Conservation (phyloP, 2,113 vertebrate genomes). For the Podarcis cretensis region DNA sequence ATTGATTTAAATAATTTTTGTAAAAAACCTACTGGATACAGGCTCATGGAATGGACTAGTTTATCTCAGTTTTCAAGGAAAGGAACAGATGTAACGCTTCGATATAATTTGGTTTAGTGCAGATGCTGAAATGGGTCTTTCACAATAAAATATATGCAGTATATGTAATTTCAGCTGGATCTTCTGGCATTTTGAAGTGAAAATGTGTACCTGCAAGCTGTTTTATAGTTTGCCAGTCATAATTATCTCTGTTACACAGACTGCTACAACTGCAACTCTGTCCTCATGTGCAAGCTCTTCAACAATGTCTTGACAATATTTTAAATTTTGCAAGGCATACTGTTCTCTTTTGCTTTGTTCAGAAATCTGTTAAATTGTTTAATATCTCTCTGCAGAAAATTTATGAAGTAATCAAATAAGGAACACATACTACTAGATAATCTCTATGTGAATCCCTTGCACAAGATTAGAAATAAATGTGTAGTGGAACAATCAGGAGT, state of each 20-base stretch:
- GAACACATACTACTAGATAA: constrained; percentile 48
- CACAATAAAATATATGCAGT: constrained; percentile 80
- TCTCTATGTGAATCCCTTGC: constrained; percentile 49
- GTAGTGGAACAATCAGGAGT: constrained; percentile 53
- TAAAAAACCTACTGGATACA: constrained; percentile 53
- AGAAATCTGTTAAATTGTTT: constrained; percentile 69
- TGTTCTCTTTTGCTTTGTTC: constrained; percentile 63
- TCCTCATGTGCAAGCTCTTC: constrained; percentile 70
- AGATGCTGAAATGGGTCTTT: constrained; percentile 79
- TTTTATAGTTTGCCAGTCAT: constrained; percentile 79
- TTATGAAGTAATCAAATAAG: constrained; percentile 65
- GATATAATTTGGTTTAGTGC: constrained; percentile 78
- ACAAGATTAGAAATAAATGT: constrained; percentile 45
- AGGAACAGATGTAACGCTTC: constrained; percentile 81
- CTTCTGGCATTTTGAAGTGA: constrained; percentile 79
- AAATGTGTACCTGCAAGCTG: constrained; percentile 86
- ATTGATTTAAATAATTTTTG: constrained; percentile 4
- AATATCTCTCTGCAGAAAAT: constrained; percentile 69
- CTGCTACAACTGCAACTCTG: constrained; percentile 74
- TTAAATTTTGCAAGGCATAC: constrained; percentile 67
- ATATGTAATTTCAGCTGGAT: constrained; percentile 79
- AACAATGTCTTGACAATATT: constrained; percentile 74
- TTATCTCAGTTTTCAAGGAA: constrained; percentile 74
- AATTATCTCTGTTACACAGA: constrained; percentile 81
- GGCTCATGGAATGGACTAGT: constrained; percentile 54